Evolutionary conservation across 2,888 invertebrate species (phyloP).

Genomic region (Microdon myrmicae): DNA sequence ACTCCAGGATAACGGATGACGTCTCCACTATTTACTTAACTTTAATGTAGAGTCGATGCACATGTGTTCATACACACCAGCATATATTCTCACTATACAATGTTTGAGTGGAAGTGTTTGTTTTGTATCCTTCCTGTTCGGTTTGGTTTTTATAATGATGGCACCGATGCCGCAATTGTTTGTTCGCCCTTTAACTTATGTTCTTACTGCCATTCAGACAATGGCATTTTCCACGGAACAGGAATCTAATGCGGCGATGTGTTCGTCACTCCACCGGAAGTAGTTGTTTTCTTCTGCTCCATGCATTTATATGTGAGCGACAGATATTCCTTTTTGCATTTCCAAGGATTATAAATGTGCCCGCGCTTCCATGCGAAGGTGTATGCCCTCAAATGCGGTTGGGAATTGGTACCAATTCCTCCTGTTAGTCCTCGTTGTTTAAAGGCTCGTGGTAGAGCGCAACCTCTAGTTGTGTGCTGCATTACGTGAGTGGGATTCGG

Average conservation of each 20-base stretch:
- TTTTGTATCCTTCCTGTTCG: conserved; percentile 35
- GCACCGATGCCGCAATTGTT: conserved; percentile 37
- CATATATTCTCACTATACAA: no score
- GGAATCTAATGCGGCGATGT: no score
- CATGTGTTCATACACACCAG: conserved; percentile 16
- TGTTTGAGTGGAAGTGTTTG: conserved; percentile 31
- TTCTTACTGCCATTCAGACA: conserved; percentile 5
- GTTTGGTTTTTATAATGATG: conserved; percentile 21
- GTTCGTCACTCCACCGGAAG: no score
- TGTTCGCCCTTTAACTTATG: conserved; percentile 44
- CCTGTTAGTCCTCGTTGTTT: not conserved
- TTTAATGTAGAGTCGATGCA: conserved; percentile 39
- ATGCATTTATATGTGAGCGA: no score
- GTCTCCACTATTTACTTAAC: conserved; percentile 32
- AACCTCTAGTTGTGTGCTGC: conserved; percentile 32
- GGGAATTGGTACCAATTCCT: conserved; percentile 23
- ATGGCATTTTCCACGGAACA: conserved; percentile 36
- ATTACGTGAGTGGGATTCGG: conserved; percentile 43
- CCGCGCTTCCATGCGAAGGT: conserved; percentile 39
- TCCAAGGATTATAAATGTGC: no score
- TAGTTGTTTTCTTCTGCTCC: no score
- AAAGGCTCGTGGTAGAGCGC: not conserved
- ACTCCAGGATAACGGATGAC: conserved; percentile 8
- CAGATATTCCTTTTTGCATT: no score
- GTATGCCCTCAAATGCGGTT: conserved; percentile 31